Percentiles rank a stretch among this genome's conserved stretches.
phyloP scores from a whole-genome alignment of 2,113 vertebrate species.

The Motacilla tschutschensis region DNA sequence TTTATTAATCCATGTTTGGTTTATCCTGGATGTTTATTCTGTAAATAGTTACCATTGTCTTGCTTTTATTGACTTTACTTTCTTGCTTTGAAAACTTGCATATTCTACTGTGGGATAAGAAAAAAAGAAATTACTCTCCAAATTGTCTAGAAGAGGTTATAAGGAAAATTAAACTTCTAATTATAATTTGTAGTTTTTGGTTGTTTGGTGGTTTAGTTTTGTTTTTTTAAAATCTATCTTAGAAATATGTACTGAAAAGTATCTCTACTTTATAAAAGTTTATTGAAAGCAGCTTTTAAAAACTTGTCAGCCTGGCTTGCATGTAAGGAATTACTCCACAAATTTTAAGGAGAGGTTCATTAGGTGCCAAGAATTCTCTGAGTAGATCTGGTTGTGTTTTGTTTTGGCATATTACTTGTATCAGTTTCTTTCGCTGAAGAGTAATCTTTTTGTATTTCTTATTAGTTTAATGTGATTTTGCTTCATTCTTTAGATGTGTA shows the following conservation, averaged over 20 bases:
- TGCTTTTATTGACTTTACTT: background rate
- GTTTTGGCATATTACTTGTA: background rate
- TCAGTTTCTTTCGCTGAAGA: background rate
- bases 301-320: background rate
- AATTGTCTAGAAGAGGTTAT: background rate
- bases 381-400: background rate
- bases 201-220: background rate
- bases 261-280: background rate
- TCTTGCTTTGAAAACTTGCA: background rate
- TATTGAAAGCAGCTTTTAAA: background rate
- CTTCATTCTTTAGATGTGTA: background rate
- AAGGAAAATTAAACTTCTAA: background rate
- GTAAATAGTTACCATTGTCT: background rate
- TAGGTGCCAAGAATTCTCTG: background rate
- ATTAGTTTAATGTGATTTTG: background rate
- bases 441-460: background rate
- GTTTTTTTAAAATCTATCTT: background rate
- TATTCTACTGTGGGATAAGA: background rate
- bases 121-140: background rate
- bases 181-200: background rate
- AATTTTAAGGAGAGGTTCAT: background rate
- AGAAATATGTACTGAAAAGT: background rate
- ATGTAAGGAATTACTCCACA: background rate
- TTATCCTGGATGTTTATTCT: background rate
- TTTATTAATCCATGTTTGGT: background rate